Conservation (phyloP, 2,113 vertebrate species). For the Neopipo cinnamomea region DNA sequence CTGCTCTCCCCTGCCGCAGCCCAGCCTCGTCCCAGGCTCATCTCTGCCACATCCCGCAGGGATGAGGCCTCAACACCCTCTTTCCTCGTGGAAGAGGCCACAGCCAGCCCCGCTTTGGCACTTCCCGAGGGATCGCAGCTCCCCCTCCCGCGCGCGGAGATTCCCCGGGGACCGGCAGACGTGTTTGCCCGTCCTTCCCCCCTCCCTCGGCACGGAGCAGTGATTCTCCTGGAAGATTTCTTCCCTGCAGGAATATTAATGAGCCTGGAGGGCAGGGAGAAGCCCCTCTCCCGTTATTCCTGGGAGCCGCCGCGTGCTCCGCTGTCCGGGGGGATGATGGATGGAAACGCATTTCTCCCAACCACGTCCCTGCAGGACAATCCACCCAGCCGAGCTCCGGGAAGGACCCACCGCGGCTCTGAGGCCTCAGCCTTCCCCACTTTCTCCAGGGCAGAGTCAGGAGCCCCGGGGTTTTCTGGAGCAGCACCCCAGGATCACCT, state of each 20-base stretch:
- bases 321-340: background rate
- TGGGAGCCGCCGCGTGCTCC: background rate
- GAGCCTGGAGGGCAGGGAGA: background rate
- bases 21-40: background rate
- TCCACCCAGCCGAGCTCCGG: background rate
- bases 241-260: background rate
- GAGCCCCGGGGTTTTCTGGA: background rate
- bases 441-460: background rate
- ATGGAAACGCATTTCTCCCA: slow-evolving; percentile 6
- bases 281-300: background rate
- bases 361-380: background rate
- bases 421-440: background rate
- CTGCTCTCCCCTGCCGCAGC: accelerated
- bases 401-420: background rate
- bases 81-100: accelerated
- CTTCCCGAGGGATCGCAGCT: accelerated
- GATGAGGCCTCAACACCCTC: background rate
- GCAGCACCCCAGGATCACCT: background rate
- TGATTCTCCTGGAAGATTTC: background rate
- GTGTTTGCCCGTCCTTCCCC: background rate
- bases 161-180: background rate
- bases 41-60: accelerated
- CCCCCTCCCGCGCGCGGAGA: background rate
- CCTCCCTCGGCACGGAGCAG: background rate
- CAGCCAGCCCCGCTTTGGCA: accelerated